These are phyloP conservation scores for Agonopterix arenella DNA, from an alignment of 2,888 invertebrate species.

Conservation along the genomic window DNA sequence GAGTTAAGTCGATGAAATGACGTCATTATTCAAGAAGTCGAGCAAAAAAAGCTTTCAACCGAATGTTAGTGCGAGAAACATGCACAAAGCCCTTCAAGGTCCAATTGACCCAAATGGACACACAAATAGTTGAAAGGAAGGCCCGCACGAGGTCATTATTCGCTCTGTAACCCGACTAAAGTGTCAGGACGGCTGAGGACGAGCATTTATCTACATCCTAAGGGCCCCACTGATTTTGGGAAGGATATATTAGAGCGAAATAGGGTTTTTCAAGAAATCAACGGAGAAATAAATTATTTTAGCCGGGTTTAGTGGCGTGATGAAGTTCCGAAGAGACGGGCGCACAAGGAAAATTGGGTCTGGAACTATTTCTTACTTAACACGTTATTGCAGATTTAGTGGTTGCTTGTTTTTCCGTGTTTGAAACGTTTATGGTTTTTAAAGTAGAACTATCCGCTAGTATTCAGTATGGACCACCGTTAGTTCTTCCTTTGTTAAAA, in stretches of 20 bases:
- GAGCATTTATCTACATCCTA: slow-evolving; percentile 70
- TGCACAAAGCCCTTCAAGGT: slow-evolving; percentile 60
- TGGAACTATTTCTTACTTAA: background rate
- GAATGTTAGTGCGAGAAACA: slow-evolving; percentile 45
- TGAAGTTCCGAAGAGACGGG: slow-evolving; percentile 24
- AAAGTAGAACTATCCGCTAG: too few species aligned
- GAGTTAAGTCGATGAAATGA: slow-evolving; percentile 16
- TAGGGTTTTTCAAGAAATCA: slow-evolving; percentile 58
- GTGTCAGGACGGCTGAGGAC: slow-evolving; percentile 62
- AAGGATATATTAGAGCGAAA: slow-evolving; percentile 53
- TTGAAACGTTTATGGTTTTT: too few species aligned
- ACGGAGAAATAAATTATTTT: slow-evolving; percentile 54
- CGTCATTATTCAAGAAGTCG: slow-evolving; percentile 27
- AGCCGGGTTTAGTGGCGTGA: slow-evolving; percentile 27
- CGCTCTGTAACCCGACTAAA: slow-evolving; percentile 59
- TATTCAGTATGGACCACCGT: too few species aligned
- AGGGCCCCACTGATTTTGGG: slow-evolving; percentile 64
- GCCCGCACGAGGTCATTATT: slow-evolving; percentile 64
- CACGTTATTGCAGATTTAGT: too few species aligned
- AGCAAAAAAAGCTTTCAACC: slow-evolving; percentile 65
- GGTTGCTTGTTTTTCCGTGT: too few species aligned
- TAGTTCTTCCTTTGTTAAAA: too few species aligned
- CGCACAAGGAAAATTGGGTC: slow-evolving; percentile 15
- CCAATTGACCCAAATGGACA: slow-evolving; percentile 73
- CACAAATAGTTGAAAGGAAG: slow-evolving; percentile 67